These are phyloP conservation scores for Aricia agestis DNA, from an alignment of 1,140 invertebrate genomes.

Conservation along the genomic window DNA sequence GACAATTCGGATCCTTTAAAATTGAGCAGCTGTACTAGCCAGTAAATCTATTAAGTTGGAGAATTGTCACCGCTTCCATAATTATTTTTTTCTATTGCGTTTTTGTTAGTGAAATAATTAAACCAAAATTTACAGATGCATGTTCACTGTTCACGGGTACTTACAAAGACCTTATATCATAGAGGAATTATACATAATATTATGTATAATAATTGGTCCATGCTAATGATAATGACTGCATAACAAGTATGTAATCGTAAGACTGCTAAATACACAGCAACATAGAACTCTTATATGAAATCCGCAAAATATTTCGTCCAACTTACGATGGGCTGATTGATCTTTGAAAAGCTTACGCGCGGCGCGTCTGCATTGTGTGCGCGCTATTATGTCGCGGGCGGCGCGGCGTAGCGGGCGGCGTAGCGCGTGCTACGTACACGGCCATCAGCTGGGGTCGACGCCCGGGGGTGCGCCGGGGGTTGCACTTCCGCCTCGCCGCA, in stretches of 20 bases:
- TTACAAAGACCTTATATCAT: too few species aligned
- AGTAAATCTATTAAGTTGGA: background rate
- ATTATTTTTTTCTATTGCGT: too few species aligned
- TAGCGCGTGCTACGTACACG: constrained; percentile 13
- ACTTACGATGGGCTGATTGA: constrained; percentile 32
- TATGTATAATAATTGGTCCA: too few species aligned
- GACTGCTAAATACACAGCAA: too few species aligned
- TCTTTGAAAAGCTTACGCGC: constrained; percentile 41
- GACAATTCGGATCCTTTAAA: constrained; percentile 30
- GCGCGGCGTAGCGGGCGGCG: background rate
- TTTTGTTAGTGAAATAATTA: too few species aligned
- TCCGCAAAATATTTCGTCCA: background rate
- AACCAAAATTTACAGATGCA: too few species aligned
- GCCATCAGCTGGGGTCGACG: constrained; percentile 53
- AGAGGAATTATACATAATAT: too few species aligned
- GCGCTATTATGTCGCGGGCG: constrained; percentile 35
- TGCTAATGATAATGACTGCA: too few species aligned
- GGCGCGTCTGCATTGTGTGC: constrained; percentile 39
- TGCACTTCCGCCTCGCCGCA: constrained; percentile 71
- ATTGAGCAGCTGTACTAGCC: constrained; percentile 1
- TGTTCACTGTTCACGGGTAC: too few species aligned
- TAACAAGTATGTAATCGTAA: too few species aligned
- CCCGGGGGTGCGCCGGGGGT: constrained; percentile 52
- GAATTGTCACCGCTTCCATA: background rate
- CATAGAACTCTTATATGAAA: background rate